Evolutionary conservation across 2,113 vertebrate genomes (phyloP).

Genomic region (Centropus unirufus): DNA sequence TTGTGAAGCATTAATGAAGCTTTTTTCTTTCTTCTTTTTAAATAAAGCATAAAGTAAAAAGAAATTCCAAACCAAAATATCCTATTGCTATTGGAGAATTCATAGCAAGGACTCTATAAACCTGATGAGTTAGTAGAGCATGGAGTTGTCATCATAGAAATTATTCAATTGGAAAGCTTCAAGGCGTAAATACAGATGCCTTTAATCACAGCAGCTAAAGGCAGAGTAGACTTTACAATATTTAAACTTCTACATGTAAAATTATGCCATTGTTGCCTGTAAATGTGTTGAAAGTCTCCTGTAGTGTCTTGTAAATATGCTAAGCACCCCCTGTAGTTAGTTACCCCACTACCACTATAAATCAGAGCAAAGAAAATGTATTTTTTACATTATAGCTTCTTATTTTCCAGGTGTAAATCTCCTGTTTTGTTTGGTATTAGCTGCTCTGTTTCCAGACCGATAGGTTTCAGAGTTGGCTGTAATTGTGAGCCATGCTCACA

Average conservation of each 20-base stretch:
- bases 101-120: neutral
- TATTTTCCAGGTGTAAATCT: constrained; percentile 13
- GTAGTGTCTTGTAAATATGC: constrained; percentile 63
- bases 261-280: constrained; percentile 44
- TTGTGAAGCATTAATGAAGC: neutral
- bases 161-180: neutral
- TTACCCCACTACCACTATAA: neutral
- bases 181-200: neutral
- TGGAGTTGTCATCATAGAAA: constrained; percentile 3
- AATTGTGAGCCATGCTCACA: neutral
- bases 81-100: neutral
- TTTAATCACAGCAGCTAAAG: constrained; percentile 30
- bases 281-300: constrained; percentile 67
- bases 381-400: constrained; percentile 30
- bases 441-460: neutral
- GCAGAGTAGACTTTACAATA: constrained; percentile 2
- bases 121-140: neutral
- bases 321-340: constrained; percentile 55
- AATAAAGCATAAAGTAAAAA: neutral
- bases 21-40: neutral
- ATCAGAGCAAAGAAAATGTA: constrained; percentile 42
- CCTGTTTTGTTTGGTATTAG: constrained; percentile 44
- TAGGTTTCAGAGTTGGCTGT: neutral
- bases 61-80: neutral
- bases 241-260: constrained; percentile 59